Evolutionary conservation across 1,140 invertebrate species (phyloP), one percentile per base, ranked within the genome.

Genomic region (Tetragonula clypearis): DNA sequence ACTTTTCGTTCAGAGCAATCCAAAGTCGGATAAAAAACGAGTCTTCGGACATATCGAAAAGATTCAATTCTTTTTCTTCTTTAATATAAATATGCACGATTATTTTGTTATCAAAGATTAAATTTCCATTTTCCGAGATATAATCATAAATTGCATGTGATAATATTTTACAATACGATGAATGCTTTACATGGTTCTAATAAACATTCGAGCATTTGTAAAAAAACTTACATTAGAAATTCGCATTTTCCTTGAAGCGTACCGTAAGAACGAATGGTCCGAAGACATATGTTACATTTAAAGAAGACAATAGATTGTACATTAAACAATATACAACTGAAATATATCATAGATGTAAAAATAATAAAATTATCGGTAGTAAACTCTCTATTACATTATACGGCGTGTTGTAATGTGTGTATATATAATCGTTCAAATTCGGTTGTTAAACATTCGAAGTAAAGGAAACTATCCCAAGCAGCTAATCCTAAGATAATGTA

Each of bases 401-500:
- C 88, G 86, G 78, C 76, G 80, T 91, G 90, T 83, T 91, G 90
- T 86, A 83, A 84, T 88, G 72, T 87, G 82, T 83, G 71, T 84
- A 77, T 89, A 77, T 89, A 84, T 79, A 85, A 86, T 86, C 87
- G 84, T 35, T 90, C 86, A 66, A 82, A 90, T 90, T 80, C 79
- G 80, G 83, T 86, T 75, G 60, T 80, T 87, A 80, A 90, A 90
- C 86, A 82, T 90, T 92, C 86, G 87, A 90, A 91, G 83, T 91
- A 92, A 93, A 94, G 90, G 91, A 95, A 95, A 94, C 90, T 94
- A 92, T 93, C 88, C 93, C 93, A 94, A 95, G 93, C 94, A 92
- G 92, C 93, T 94, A 94, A 94, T 94, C 86, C 93, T 95, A 95
- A 93, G 93, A 95, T 94, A 95, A 93, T 93, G 92, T 92, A 94